Base-by-base conservation (phyloP, 64 coral and sea anemone genomes). In the Montipora capricornis region DNA sequence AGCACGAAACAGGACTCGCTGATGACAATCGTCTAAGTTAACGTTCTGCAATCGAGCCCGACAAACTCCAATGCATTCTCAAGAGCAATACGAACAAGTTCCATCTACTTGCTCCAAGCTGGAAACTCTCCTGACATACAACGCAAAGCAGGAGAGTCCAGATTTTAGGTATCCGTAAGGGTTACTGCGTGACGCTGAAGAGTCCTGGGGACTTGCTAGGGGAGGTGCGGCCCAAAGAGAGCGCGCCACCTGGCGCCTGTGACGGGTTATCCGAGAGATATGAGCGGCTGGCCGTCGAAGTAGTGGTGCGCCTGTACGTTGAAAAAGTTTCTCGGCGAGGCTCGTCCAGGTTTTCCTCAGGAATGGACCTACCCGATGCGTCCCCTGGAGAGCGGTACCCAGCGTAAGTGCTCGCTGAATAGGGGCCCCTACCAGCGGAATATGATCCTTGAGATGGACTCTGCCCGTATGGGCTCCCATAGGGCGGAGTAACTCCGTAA, bases 141-240 rank as follows among this genome's bases (percentile, higher is more conserved):
- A 1, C 11, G 53, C 6, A 8, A 11, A 57, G 53, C 53, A 57
- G 11, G 6, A 8, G 6, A 8, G 53, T 57, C 53, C 3, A 57
- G 53, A 6, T 49, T 47, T 49, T 14, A 49, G 5, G 26, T 37
- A 47, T 57, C 7, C 6, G 22, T 0, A 2, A 12, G 5, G 2
- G 49, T 87, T 68, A 93, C 37, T 93, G 92, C 17, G 84, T 73
- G 8, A 93, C 92, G 81, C 92, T 93, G 20, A 88, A 93, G 16
- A 93, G 53, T 47, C 92, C 83, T 19, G 83, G 85, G 59, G 82
- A 78, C 5, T 88, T 88, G 26, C 16, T 81, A 11, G 92, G 92
- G 16, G 92, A 93, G 12, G 67, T n/a, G 5, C 82, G 74, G 29
- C 61, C 92, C 17, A 77, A 59, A 44, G 50, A 60, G 49, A 51